phyloP scores from a whole-genome alignment of 2,797 vertebrate genomes.

The Sylvia borin region DNA sequence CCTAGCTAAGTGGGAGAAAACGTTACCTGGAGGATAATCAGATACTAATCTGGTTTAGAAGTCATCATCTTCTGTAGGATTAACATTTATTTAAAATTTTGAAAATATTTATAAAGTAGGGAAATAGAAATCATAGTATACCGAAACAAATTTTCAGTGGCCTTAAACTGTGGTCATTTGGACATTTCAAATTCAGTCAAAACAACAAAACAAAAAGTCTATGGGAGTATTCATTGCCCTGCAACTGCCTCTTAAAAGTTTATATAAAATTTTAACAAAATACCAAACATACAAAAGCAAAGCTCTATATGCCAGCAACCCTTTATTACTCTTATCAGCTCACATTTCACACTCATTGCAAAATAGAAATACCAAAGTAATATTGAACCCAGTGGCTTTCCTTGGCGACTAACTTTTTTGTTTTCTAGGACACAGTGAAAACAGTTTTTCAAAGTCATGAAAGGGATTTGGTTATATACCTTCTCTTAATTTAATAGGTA shows the following conservation, averaged over 20 bases:
- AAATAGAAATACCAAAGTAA: neutral
- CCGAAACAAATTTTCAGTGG: neutral
- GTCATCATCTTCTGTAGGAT: neutral
- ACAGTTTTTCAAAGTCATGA: neutral
- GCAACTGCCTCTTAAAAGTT: neutral
- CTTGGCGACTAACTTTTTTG: neutral
- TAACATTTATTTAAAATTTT: conserved; percentile 26
- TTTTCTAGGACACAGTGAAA: neutral
- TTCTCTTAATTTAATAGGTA: neutral
- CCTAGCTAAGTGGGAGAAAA: conserved; percentile 19
- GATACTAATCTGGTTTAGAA: conserved; percentile 17
- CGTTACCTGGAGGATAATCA: conserved; percentile 8
- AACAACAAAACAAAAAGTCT: neutral
- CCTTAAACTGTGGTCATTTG: neutral
- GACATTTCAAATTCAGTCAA: conserved; percentile 7
- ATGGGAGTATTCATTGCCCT: neutral
- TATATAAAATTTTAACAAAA: neutral
- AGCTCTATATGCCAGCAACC: neutral
- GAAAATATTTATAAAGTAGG: neutral
- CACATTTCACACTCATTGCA: neutral
- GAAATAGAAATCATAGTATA: neutral
- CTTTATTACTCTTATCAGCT: neutral
- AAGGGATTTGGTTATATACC: neutral
- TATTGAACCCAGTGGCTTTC: neutral
- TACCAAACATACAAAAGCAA: neutral